Conservation (phyloP, 2,888 invertebrate genomes). For the Lydus trimaculatus region DNA sequence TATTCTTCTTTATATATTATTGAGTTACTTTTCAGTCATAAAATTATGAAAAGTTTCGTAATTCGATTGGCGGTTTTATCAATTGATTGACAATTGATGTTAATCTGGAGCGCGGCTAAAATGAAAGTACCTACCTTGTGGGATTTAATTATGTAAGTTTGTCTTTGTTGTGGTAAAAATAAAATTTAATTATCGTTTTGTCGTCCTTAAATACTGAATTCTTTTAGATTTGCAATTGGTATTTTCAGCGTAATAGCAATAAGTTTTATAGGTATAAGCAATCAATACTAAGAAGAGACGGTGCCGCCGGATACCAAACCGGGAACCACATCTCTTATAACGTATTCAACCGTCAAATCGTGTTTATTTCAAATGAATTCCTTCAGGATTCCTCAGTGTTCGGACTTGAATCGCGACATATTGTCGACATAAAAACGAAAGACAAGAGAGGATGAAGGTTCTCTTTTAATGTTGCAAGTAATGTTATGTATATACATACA, state of each 20-base stretch:
- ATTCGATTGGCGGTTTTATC: not conserved
- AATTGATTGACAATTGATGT: not conserved
- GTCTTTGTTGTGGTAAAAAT: constrained; percentile 5
- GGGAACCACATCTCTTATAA: constrained; percentile 14
- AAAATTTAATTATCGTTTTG: constrained; percentile 11
- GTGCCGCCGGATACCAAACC: constrained; percentile 17
- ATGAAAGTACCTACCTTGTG: not conserved
- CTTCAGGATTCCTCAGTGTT: constrained; percentile 35
- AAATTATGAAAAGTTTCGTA: not conserved
- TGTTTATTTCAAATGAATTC: constrained; percentile 40
- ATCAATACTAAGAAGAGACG: constrained; percentile 36
- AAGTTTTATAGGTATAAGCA: constrained; percentile 40
- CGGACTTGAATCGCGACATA: constrained; percentile 20
- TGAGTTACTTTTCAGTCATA: not conserved
- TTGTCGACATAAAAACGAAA: constrained; percentile 13
- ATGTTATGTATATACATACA: constrained; percentile 12
- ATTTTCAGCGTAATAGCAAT: constrained; percentile 43
- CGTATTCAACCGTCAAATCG: constrained; percentile 44
- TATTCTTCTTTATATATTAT: not conserved
- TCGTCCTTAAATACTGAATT: constrained; percentile 35
- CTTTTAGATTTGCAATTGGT: constrained; percentile 39
- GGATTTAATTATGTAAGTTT: constrained; percentile 8
- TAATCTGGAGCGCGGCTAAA: constrained; percentile 9
- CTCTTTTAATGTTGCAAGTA: constrained; percentile 21
- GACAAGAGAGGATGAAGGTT: constrained; percentile 18